These are phyloP conservation scores for Trichomalopsis sarcophagae DNA, from an alignment of 1,140 invertebrate genomes.

Conservation along the genomic window DNA sequence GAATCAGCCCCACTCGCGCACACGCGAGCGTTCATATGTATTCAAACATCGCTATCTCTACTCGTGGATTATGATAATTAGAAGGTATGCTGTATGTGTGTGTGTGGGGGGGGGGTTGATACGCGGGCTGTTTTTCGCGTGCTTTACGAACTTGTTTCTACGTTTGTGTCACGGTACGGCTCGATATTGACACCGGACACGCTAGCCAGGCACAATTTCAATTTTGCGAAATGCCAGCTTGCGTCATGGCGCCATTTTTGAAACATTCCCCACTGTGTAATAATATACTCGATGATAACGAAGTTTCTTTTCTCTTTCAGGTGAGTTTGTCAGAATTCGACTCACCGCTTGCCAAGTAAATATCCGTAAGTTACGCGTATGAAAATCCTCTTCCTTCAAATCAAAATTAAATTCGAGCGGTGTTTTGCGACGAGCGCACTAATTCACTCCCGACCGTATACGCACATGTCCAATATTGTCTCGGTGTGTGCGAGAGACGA, in stretches of 20 bases:
- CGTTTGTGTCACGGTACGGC: neutral
- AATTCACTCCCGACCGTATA: neutral
- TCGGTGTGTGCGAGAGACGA: neutral
- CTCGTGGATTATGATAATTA: neutral
- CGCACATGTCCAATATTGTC: neutral
- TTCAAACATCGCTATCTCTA: neutral
- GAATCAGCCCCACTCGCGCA: no score
- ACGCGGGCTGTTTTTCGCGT: neutral
- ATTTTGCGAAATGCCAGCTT: neutral
- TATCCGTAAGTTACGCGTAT: neutral
- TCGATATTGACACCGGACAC: neutral
- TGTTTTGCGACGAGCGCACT: neutral
- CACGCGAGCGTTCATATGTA: no score
- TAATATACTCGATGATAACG: neutral
- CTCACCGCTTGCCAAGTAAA: neutral
- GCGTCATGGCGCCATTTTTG: neutral
- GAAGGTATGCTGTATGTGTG: neutral
- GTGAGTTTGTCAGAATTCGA: slow-evolving; percentile 40
- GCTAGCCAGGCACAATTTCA: neutral
- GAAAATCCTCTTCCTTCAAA: neutral
- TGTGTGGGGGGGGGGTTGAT: neutral
- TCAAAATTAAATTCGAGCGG: neutral
- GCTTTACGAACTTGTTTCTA: neutral
- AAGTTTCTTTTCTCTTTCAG: slow-evolving; percentile 25
- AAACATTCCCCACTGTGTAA: neutral